Evolutionary conservation across 2,797 vertebrate species (phyloP).

Genomic region (Notolabrus celidotus): DNA sequence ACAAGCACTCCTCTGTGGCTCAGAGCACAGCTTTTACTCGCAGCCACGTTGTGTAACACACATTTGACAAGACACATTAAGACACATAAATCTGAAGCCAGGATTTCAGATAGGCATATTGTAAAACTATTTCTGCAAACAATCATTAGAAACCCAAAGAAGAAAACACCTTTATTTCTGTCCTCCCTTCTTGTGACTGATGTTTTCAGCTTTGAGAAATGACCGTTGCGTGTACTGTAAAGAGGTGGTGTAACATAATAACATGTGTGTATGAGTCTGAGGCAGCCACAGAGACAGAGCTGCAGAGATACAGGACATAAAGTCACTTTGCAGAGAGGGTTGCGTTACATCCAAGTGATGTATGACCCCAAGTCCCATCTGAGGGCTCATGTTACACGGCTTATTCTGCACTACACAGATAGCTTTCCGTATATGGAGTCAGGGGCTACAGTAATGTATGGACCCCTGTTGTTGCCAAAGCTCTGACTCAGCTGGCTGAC

Average conservation of each 20-base stretch:
- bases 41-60: slow-evolving; percentile 17
- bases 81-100: slow-evolving; percentile 20
- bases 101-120: slow-evolving; percentile 16
- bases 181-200: slow-evolving; percentile 19
- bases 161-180: slow-evolving; percentile 17
- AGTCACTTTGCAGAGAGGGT: slow-evolving; percentile 80
- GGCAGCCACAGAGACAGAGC: slow-evolving; percentile 73
- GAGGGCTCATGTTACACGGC: slow-evolving; percentile 83
- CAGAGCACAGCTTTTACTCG: slow-evolving; percentile 52
- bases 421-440: slow-evolving; percentile 78
- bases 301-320: slow-evolving; percentile 73
- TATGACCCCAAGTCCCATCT: slow-evolving; percentile 82
- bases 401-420: slow-evolving; percentile 80
- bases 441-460: slow-evolving; percentile 81
- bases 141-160: slow-evolving; percentile 28
- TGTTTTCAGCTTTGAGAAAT: slow-evolving; percentile 60
- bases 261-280: slow-evolving; percentile 67
- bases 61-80: slow-evolving; percentile 30
- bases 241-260: slow-evolving; percentile 74
- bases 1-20: slow-evolving; percentile 58
- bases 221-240: slow-evolving; percentile 59
- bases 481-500: slow-evolving; percentile 81
- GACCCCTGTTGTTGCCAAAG: slow-evolving; percentile 75
- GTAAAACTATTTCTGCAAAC: slow-evolving; percentile 40
- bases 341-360: slow-evolving; percentile 80